Evolutionary conservation across 2,888 invertebrate genomes (phyloP).

Genomic region (Lasioglossum lativentre): DNA sequence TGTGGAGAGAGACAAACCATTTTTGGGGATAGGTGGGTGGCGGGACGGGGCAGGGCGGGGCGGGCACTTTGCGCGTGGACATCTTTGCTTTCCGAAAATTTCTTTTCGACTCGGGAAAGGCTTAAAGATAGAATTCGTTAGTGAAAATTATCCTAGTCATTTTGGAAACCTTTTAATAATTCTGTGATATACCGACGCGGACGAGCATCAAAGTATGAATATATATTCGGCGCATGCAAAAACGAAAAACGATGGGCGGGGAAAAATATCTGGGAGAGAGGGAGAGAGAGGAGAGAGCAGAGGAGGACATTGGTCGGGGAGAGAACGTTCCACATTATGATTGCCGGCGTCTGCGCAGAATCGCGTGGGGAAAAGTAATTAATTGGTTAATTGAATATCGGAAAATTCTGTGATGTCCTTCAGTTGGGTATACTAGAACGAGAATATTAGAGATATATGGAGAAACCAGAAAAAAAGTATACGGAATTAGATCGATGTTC

Average conservation of each 20-base stretch:
- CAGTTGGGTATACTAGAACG: slow-evolving; percentile 80
- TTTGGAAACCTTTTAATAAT: slow-evolving; percentile 81
- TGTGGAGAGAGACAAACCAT: slow-evolving; percentile 42
- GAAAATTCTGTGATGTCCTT: slow-evolving; percentile 85
- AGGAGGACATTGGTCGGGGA: background rate
- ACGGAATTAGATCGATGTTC: slow-evolving; percentile 82
- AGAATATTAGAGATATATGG: slow-evolving; percentile 75
- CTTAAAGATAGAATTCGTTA: slow-evolving; percentile 67
- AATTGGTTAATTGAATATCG: slow-evolving; percentile 81
- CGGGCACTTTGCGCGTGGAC: slow-evolving; percentile 14
- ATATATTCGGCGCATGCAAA: slow-evolving; percentile 51
- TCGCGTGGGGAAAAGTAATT: slow-evolving; percentile 52
- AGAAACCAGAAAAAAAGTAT: slow-evolving; percentile 78
- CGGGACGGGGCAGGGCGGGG: background rate
- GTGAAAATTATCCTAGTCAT: slow-evolving; percentile 84
- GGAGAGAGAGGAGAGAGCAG: slow-evolving; percentile 29
- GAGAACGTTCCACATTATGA: slow-evolving; percentile 77
- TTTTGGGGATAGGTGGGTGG: slow-evolving; percentile 16
- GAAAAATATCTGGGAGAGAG: slow-evolving; percentile 20
- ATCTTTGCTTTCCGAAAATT: slow-evolving; percentile 60
- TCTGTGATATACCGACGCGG: slow-evolving; percentile 79
- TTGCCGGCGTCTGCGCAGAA: slow-evolving; percentile 67
- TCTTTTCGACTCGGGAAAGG: slow-evolving; percentile 51
- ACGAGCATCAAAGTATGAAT: slow-evolving; percentile 44
- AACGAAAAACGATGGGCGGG: slow-evolving; percentile 20